Conservation (phyloP, 2,888 invertebrate species). For the Masnerella sp. region DNA sequence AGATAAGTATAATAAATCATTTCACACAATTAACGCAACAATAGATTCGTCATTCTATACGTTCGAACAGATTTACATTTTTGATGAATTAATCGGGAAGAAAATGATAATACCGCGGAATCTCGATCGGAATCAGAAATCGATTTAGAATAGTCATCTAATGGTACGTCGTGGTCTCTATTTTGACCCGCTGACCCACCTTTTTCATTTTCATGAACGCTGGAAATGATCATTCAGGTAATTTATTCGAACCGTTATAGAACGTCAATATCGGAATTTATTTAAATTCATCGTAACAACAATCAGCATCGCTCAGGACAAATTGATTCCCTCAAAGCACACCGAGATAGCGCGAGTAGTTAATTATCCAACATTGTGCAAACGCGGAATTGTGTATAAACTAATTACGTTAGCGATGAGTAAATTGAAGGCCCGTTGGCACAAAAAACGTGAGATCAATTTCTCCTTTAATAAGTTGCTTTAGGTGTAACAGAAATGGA, state of each 20-base stretch:
- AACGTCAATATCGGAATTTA: constrained; percentile 27
- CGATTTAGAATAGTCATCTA: constrained; percentile 42
- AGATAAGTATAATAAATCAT: no score
- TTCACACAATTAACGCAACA: no score
- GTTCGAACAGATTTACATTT: no score
- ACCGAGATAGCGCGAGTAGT: constrained; percentile 2
- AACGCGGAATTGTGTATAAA: constrained; percentile 6
- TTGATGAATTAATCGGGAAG: no score
- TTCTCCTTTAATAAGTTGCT: constrained; percentile 21
- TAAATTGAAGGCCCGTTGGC: constrained; percentile 17
- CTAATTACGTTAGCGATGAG: constrained; percentile 9
- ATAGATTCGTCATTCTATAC: no score
- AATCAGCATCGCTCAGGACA: constrained; percentile 13
- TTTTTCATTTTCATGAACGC: constrained; percentile 30
- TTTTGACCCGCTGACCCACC: constrained; percentile 25
- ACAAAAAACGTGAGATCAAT: constrained; percentile 28
- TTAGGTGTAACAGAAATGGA: no score
- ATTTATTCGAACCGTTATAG: constrained; percentile 28
- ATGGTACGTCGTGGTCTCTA: constrained; percentile 23
- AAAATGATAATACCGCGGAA: no score
- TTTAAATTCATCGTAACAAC: constrained; percentile 23
- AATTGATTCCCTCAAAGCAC: constrained; percentile 22
- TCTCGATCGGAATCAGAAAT: constrained; percentile 46
- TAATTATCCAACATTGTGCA: constrained; percentile 14
- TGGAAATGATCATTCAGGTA: constrained; percentile 27